Base-by-base conservation (phyloP, 2,888 invertebrate species). In the Drosophila basisetae region DNA sequence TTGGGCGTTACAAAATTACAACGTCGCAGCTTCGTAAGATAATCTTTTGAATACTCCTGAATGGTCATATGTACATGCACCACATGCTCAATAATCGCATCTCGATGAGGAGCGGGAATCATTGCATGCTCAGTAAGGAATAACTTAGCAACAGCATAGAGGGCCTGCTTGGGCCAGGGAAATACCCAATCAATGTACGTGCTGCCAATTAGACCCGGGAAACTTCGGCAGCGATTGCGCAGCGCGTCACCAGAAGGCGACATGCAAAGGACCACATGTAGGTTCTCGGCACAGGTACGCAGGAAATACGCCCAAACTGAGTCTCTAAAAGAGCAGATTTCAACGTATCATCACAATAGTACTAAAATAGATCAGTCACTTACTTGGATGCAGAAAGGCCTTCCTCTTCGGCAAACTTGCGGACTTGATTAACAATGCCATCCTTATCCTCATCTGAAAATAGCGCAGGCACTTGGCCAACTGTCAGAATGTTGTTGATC, bases 151-250 rank as follows among this genome's bases (percentile, higher is more conserved):
- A 98, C 98, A 0, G 98, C 97, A 64, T 96, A 94, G 56, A 98
- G 92, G 0, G 98, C 98, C 92, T 98, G 97, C 78, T 96, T 95
- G 0, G 98, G 98, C 98, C 98, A 98, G 0, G 98, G 96, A 93
- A 97, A 98, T 92, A 98, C 96, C 98, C 98, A 98, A 93, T 98
- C 98, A 77, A 98, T 98, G 47, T 96, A 97, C 0, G 98, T 97
- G 91, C 97, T 97, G 91, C 98, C 98, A 47, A 98, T 97, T 55
- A 98, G 94, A 0, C 98, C 98, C 0, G 98, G 98, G 93, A 98
- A 98, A 94, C 96, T 98, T 78, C 98, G 95, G 91, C 98, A 98
- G 25, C 97, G 95, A 84, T 96, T 97, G 56, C 98, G 95, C 22
- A 98, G 94, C 7, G 95, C 94, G 69, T 98, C 98, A 0, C 97